Evolutionary conservation across 1,140 invertebrate genomes (phyloP).

Genomic region (Zaprionus africanus): DNA sequence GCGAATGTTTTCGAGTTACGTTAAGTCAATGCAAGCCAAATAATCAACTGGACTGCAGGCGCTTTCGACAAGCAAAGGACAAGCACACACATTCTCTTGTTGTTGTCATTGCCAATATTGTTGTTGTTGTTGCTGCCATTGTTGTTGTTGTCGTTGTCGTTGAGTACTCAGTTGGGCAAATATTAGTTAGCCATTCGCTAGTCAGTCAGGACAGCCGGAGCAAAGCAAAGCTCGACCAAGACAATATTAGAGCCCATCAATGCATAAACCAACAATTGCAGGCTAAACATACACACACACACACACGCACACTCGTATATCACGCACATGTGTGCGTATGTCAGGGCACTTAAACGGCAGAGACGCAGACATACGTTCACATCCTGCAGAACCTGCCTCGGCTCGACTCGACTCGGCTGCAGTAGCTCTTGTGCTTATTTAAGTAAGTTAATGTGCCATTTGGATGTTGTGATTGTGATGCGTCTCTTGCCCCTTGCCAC

Average conservation of each 20-base stretch:
- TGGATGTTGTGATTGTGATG: constrained; percentile 63
- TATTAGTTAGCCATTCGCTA: constrained; percentile 54
- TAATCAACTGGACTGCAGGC: constrained; percentile 49
- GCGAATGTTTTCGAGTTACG: constrained; percentile 23
- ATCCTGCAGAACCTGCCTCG: neutral
- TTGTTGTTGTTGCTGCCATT: constrained; percentile 15
- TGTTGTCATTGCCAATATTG: constrained; percentile 16
- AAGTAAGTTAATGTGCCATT: constrained; percentile 81
- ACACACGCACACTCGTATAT: constrained; percentile 1
- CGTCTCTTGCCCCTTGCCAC: neutral
- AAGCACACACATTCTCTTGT: constrained; percentile 8
- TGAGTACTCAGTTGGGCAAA: constrained; percentile 50
- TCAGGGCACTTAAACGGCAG: constrained; percentile 8
- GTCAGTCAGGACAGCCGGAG: constrained; percentile 33
- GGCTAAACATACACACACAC: constrained; percentile 33
- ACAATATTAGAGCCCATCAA: constrained; percentile 37
- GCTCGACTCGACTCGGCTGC: constrained; percentile 6
- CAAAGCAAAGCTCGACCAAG: constrained; percentile 26
- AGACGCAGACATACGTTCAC: neutral
- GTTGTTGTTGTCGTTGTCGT: constrained; percentile 33
- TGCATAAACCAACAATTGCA: constrained; percentile 58
- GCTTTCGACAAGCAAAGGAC: constrained; percentile 10
- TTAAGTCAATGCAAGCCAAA: constrained; percentile 69
- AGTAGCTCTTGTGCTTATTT: constrained; percentile 58
- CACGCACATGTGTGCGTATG: neutral